These are phyloP conservation scores for Galleria mellonella DNA, from an alignment of 1,140 invertebrate species.

Conservation along the genomic window DNA sequence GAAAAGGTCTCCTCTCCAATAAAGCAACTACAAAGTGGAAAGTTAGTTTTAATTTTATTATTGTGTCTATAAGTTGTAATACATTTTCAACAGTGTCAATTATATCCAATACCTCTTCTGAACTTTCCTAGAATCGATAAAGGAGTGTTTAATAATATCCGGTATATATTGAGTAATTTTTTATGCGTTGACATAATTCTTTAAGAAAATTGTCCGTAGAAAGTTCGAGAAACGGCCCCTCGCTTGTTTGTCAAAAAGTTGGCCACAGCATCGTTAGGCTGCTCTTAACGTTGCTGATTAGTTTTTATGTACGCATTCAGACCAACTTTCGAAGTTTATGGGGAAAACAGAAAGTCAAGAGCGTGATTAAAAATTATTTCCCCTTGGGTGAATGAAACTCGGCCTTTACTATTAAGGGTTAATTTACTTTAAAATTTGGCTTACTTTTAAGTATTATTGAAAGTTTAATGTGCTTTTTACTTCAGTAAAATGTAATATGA, in stretches of 20 bases:
- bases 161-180: too few relatives aligned
- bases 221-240: constrained; percentile 20
- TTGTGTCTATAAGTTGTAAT: too few relatives aligned
- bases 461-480: too few relatives aligned
- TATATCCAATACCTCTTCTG: too few relatives aligned
- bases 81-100: too few relatives aligned
- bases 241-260: constrained; percentile 44
- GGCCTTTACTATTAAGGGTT: not conserved
- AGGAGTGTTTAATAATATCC: too few relatives aligned
- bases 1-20: too few relatives aligned
- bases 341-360: constrained; percentile 18
- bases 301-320: constrained; percentile 41
- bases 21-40: too few relatives aligned
- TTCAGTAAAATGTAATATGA: too few relatives aligned
- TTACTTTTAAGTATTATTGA: too few relatives aligned
- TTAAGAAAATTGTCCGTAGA: constrained; percentile 34
- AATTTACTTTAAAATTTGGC: not conserved
- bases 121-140: too few relatives aligned
- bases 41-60: too few relatives aligned
- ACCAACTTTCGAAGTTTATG: constrained; percentile 27
- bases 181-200: constrained; percentile 27
- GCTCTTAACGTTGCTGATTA: constrained; percentile 42
- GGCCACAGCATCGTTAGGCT: constrained; percentile 32
- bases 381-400: not conserved
- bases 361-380: constrained; percentile 14